These are phyloP conservation scores for Syritta pipiens DNA, from an alignment of 2,888 invertebrate genomes.

Conservation along the genomic window DNA sequence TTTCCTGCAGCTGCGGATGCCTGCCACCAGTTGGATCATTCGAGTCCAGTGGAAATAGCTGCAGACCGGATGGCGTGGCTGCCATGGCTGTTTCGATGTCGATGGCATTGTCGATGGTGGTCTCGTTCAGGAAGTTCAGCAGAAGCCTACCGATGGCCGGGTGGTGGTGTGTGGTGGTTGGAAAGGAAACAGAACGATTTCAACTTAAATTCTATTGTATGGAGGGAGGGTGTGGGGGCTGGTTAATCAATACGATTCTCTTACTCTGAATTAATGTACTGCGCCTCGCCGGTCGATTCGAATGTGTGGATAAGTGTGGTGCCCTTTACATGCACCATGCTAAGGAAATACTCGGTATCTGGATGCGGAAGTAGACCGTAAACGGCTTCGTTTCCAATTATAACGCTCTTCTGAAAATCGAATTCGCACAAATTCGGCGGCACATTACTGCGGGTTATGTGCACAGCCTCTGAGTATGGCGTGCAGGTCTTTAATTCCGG, in stretches of 20 bases:
- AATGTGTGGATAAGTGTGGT: conserved; percentile 78
- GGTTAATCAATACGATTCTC: conserved; percentile 49
- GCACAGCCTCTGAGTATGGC: conserved; percentile 78
- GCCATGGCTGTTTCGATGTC: conserved; percentile 79
- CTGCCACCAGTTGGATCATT: conserved; percentile 79
- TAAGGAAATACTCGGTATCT: conserved; percentile 77
- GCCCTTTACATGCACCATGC: conserved; percentile 78
- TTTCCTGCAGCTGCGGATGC: conserved; percentile 77
- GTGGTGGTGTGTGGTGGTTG: neutral
- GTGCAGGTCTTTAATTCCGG: conserved; percentile 78
- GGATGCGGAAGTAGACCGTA: conserved; percentile 77
- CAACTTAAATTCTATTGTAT: conserved; percentile 40
- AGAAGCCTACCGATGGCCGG: conserved; percentile 71
- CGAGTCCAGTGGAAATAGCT: conserved; percentile 74
- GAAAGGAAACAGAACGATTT: conserved; percentile 49
- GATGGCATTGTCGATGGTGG: conserved; percentile 77
- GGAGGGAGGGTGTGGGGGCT: neutral
- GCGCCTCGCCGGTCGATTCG: conserved; percentile 79
- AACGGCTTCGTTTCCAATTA: conserved; percentile 78
- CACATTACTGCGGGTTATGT: conserved; percentile 78
- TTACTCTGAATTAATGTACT: conserved; percentile 78
- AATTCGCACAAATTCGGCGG: conserved; percentile 78
- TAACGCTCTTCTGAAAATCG: conserved; percentile 79
- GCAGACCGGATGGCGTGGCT: conserved; percentile 73
- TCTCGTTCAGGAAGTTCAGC: conserved; percentile 76